These are phyloP conservation scores for Sebastes oblongus DNA, from an alignment of 2,797 vertebrate species.

Conservation along the genomic window DNA sequence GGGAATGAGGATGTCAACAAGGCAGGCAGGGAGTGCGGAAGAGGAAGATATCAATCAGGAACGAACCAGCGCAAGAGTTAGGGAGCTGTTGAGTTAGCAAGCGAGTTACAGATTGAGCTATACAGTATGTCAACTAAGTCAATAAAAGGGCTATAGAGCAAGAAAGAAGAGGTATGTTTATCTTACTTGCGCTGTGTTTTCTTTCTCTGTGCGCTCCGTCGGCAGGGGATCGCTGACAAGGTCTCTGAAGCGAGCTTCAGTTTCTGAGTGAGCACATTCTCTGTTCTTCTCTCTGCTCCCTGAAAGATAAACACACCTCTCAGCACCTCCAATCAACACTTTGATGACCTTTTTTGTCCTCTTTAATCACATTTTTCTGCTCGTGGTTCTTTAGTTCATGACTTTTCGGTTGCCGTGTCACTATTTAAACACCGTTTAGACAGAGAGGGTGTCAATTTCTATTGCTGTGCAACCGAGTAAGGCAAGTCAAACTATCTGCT, in stretches of 20 bases:
- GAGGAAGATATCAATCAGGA: conserved; percentile 68
- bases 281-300: conserved; percentile 81
- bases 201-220: conserved; percentile 82
- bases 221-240: conserved; percentile 80
- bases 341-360: not conserved
- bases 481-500: conserved; percentile 13
- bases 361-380: conserved; percentile 69
- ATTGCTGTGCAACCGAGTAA: not conserved
- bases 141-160: conserved; percentile 50
- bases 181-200: conserved; percentile 84
- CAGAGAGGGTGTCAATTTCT: not conserved
- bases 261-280: conserved; percentile 87
- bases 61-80: conserved; percentile 45
- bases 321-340: conserved; percentile 33
- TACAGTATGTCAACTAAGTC: conserved; percentile 43
- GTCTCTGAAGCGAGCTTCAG: conserved; percentile 85
- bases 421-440: not conserved
- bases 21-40: conserved; percentile 56
- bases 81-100: conserved; percentile 50
- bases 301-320: conserved; percentile 67
- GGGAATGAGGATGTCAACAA: conserved; percentile 40
- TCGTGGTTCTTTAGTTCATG: conserved; percentile 55
- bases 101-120: conserved; percentile 57
- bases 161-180: conserved; percentile 53
- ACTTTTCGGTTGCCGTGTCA: not conserved